Evolutionary conservation across 2,888 invertebrate species (phyloP).

Genomic region (Tetragonula carbonaria): DNA sequence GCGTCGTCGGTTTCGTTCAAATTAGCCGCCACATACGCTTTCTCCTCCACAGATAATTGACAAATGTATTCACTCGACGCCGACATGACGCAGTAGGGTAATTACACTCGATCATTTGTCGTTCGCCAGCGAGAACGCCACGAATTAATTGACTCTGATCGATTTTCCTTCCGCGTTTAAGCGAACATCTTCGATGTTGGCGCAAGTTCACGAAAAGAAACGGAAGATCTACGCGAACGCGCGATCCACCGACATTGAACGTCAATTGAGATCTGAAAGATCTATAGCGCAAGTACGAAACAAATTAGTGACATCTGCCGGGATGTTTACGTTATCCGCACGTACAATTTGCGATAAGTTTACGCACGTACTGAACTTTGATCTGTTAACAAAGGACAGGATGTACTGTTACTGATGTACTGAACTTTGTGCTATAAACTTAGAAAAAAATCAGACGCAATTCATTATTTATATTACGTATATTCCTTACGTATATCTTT

Average conservation of each 20-base stretch:
- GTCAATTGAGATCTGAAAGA: conserved; percentile 18
- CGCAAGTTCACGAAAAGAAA: too few relatives aligned
- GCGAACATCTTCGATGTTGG: neutral
- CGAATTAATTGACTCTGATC: too few relatives aligned
- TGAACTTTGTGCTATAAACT: too few relatives aligned
- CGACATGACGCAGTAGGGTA: conserved; percentile 16
- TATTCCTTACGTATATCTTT: too few relatives aligned
- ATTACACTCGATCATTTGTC: neutral
- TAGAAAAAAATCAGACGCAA: too few relatives aligned
- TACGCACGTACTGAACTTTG: conserved; percentile 8
- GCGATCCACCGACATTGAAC: conserved; percentile 10
- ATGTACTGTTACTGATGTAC: neutral
- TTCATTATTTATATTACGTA: too few relatives aligned
- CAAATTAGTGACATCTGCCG: conserved; percentile 37
- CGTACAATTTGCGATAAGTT: neutral
- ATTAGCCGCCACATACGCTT: conserved; percentile 74
- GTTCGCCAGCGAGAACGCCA: neutral
- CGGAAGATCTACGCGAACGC: too few relatives aligned
- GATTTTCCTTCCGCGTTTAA: neutral
- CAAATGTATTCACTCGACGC: conserved; percentile 53
- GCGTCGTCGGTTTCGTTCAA: conserved; percentile 81
- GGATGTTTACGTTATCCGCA: neutral
- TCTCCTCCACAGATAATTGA: conserved; percentile 73
- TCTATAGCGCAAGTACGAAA: conserved; percentile 18
- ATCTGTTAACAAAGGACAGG: neutral